Base-by-base conservation (phyloP, 2,113 vertebrate species). In the Coptodon rendalli region DNA sequence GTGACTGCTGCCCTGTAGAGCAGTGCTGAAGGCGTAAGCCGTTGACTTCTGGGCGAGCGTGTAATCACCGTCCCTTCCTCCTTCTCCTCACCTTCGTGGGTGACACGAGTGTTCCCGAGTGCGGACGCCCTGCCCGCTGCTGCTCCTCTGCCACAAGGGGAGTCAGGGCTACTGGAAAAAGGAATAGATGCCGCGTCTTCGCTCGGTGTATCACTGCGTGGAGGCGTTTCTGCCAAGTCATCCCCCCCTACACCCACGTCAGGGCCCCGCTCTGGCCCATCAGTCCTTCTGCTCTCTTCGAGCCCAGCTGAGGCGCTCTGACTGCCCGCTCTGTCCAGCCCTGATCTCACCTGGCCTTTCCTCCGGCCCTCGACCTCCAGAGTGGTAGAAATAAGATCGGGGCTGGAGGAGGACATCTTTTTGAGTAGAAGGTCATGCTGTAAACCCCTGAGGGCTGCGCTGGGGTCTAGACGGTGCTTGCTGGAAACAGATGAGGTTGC, bases 1-100 rank as follows among this genome's bases (percentile, higher is more conserved):
- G 98, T 98, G 82, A 98, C 98, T 0, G 98, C 98, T 5, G 98
- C 98, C 87, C 98, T 96, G 96, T 99, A 98, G 59, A 98, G 96
- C 91, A 98, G 96, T 0, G 98, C 98, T 17, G 98, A 96, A 1
- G 98, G 98, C 3, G 98, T 98, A 90, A 98, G 96, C 82, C 98
- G 97, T 45, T 98, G 97, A 91, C 95, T 95, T 81, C 97, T 92
- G 9, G 96, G 95, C 7, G 96, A 94, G 38, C 96, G 95, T 2
- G 95, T 96, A 31, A 95, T 93, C n/a, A 96, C 94, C 0, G 92
- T 29, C 40, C 95, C 94, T 3, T 97, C 95, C 94, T 97, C 96
- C 88, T 95, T 96, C 89, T 98, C 96, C 86, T 97, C 96, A 76
- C 94, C 96, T 48, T 96, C 96, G 11, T 92, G 94, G 85, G 89